Percentiles rank a stretch among this genome's conserved stretches.
These are phyloP conservation scores for Gila robusta DNA, from an alignment of 2,797 vertebrate species.

Conservation along the genomic window DNA sequence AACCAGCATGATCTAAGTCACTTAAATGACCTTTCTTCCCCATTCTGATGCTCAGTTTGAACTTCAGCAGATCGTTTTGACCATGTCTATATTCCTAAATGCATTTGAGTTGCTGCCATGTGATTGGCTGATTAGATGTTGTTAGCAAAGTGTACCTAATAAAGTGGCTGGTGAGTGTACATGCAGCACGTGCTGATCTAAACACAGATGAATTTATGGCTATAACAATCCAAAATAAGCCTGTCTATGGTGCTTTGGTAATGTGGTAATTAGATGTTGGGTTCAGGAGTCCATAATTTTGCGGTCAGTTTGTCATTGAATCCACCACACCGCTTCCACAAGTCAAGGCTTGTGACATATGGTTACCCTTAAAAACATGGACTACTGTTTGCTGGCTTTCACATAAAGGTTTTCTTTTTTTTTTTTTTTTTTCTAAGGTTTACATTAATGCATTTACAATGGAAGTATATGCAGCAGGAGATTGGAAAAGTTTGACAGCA, in stretches of 20 bases:
- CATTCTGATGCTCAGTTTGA: too few species aligned
- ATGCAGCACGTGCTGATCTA: slow-evolving; percentile 6
- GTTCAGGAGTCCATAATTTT: slow-evolving; percentile 50
- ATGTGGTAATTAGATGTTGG: slow-evolving; percentile 59
- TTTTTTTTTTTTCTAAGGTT: too few species aligned
- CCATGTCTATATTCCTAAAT: neutral
- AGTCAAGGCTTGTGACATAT: slow-evolving; percentile 39
- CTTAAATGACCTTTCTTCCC: too few species aligned
- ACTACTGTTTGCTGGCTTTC: neutral
- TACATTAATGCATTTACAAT: neutral
- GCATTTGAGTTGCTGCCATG: neutral
- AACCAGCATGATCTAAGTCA: too few species aligned
- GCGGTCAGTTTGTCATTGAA: slow-evolving; percentile 56
- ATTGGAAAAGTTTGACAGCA: neutral
- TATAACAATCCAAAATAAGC: slow-evolving; percentile 38
- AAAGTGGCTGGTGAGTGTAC: neutral
- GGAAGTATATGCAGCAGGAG: neutral
- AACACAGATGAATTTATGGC: slow-evolving; percentile 22
- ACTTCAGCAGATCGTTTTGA: too few species aligned
- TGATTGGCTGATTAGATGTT: neutral
- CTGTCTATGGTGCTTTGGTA: slow-evolving; percentile 47
- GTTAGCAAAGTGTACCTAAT: neutral
- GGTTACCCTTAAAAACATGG: slow-evolving; percentile 22
- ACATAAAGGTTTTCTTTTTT: neutral
- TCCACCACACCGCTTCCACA: slow-evolving; percentile 45